A percentile compares a stretch with the other conserved stretches of the same genome.
Evolutionary conservation across 2,888 invertebrate species (phyloP).

Genomic region (Altica lythri): DNA sequence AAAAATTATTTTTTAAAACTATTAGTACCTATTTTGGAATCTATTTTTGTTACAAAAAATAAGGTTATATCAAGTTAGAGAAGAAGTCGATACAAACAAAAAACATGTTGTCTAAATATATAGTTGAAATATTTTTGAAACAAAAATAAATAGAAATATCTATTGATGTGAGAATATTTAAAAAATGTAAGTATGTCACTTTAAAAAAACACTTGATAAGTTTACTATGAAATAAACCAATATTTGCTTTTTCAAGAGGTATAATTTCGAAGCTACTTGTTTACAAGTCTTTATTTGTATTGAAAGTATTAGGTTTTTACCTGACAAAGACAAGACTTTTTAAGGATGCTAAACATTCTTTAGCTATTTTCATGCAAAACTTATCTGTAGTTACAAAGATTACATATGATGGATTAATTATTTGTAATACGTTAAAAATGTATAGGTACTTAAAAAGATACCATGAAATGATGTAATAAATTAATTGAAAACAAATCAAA

Average conservation of each 20-base stretch:
- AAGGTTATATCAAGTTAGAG: too few species aligned
- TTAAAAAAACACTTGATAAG: constrained; percentile 24
- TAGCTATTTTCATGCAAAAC: neutral
- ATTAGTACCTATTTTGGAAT: too few species aligned
- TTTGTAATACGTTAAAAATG: too few species aligned
- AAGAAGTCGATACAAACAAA: too few species aligned
- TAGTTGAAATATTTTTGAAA: too few species aligned
- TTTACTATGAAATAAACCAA: constrained; percentile 26
- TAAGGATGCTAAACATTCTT: neutral
- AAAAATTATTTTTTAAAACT: too few species aligned
- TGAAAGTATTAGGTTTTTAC: constrained; percentile 6
- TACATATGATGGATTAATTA: too few species aligned
- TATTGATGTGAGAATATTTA: constrained; percentile 32
- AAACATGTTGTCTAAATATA: constrained; percentile 27
- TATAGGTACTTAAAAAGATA: too few species aligned
- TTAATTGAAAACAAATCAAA: too few species aligned
- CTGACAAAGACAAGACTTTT: neutral
- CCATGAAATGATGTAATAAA: too few species aligned
- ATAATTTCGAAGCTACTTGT: constrained; percentile 19
- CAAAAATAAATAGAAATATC: constrained; percentile 30
- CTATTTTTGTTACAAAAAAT: too few species aligned
- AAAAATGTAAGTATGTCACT: constrained; percentile 26
- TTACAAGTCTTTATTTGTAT: constrained; percentile 19
- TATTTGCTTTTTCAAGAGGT: constrained; percentile 27
- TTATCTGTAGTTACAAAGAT: too few species aligned